Evolutionary conservation across 1,140 invertebrate genomes (phyloP).

Genomic region (Phocides pigmalion): DNA sequence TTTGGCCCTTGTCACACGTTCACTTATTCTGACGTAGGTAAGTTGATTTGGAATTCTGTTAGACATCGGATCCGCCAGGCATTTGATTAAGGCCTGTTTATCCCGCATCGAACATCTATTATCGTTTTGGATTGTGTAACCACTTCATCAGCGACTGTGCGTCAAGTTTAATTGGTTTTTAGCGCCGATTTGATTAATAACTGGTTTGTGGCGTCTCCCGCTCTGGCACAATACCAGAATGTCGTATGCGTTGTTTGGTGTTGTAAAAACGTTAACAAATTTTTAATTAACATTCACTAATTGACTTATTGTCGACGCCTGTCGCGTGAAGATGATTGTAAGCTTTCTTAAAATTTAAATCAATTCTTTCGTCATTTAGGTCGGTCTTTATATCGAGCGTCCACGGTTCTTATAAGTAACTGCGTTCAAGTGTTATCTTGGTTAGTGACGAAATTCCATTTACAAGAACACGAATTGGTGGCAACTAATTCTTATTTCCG

Average conservation of each 20-base stretch:
- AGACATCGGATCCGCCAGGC: constrained; percentile 35
- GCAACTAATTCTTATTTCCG: constrained; percentile 20
- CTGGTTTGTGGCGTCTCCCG: constrained; percentile 31
- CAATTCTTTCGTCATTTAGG: constrained; percentile 36
- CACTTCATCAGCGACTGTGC: constrained; percentile 41
- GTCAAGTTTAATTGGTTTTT: constrained; percentile 64
- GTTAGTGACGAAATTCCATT: constrained; percentile 57
- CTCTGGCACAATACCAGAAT: constrained; percentile 10
- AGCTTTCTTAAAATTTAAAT: constrained; percentile 33
- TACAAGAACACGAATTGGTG: constrained; percentile 39
- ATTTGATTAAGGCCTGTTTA: constrained; percentile 48
- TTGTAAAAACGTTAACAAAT: constrained; percentile 38
- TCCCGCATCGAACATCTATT: constrained; percentile 37
- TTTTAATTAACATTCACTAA: constrained; percentile 49
- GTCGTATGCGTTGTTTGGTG: constrained; percentile 19
- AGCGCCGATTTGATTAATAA: constrained; percentile 58
- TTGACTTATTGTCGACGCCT: constrained; percentile 25
- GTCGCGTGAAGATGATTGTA: constrained; percentile 33
- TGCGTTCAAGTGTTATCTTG: constrained; percentile 53
- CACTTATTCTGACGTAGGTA: constrained; percentile 56
- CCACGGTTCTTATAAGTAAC: constrained; percentile 50
- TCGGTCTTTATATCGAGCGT: constrained; percentile 38
- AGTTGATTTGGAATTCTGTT: constrained; percentile 61
- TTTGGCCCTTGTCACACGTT: constrained; percentile 47
- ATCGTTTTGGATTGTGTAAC: constrained; percentile 50